Conservation (phyloP, 2,888 invertebrate genomes). For the Pammene aurita region DNA sequence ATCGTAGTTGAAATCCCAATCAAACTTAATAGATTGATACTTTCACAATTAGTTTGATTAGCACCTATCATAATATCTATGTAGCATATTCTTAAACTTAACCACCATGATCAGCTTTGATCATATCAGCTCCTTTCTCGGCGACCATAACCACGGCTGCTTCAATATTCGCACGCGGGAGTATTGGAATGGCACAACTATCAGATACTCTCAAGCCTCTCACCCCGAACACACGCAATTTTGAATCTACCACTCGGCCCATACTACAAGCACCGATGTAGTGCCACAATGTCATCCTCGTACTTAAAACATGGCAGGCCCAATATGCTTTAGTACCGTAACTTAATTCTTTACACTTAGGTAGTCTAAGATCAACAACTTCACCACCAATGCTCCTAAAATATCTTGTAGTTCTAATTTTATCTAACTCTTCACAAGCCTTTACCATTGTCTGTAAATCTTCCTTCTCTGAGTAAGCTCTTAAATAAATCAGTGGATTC, state of each 20-base stretch:
- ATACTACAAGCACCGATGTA: conserved; percentile 25
- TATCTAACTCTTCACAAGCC: conserved; percentile 16
- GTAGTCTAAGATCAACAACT: conserved; percentile 11
- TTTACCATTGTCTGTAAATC: conserved; percentile 19
- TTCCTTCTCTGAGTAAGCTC: conserved; percentile 3
- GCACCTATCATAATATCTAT: too few relatives aligned
- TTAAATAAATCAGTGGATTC: conserved; percentile 22
- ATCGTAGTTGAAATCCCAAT: too few relatives aligned
- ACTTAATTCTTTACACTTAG: neutral
- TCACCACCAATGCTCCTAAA: neutral
- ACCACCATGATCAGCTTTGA: conserved; percentile 33
- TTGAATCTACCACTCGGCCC: conserved; percentile 33
- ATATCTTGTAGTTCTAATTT: conserved; percentile 6
- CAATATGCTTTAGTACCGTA: conserved; percentile 65
- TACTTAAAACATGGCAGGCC: conserved; percentile 57
- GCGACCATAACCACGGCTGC: conserved; percentile 45
- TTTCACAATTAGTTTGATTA: too few relatives aligned
- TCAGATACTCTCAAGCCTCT: conserved; percentile 43
- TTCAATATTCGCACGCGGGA: conserved; percentile 43
- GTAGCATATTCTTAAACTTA: too few relatives aligned
- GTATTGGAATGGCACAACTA: conserved; percentile 38
- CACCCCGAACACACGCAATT: conserved; percentile 33
- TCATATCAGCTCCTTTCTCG: conserved; percentile 44
- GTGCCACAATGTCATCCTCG: conserved; percentile 8
- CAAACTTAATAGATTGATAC: too few relatives aligned